Conservation (phyloP, 2,797 vertebrate genomes). For the Salmo trutta region DNA sequence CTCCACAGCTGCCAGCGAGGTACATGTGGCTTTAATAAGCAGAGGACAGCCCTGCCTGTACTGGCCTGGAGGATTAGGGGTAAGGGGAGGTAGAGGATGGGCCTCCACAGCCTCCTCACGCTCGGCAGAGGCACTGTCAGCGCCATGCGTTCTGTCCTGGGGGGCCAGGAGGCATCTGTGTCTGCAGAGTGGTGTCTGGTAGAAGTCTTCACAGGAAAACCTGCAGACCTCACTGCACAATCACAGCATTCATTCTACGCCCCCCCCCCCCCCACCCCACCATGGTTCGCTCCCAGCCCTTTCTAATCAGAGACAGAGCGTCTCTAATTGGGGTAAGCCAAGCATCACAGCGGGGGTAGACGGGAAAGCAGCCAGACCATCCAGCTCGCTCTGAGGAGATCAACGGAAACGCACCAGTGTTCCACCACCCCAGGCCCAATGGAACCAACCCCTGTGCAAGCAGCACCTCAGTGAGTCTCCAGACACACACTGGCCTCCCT, state of each 20-base stretch:
- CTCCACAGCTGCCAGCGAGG: constrained; percentile 17
- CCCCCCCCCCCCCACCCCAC: background rate
- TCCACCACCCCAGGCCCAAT: background rate
- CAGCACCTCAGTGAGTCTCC: background rate
- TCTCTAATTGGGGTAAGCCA: constrained; percentile 34
- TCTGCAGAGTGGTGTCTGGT: constrained; percentile 10
- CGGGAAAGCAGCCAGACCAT: background rate
- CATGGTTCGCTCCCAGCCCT: constrained; percentile 8
- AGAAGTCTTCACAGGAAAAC: constrained; percentile 17
- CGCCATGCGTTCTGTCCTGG: constrained; percentile 14
- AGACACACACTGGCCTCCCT: constrained; percentile 7
- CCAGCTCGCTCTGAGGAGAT: constrained; percentile 1
- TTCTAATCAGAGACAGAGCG: constrained; percentile 28
- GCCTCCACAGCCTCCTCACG: constrained; percentile 7
- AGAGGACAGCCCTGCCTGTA: background rate
- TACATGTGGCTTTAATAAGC: constrained; percentile 15
- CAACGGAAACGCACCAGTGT: constrained; percentile 1
- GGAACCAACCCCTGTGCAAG: background rate
- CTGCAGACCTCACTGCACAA: constrained; percentile 16
- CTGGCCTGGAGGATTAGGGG: constrained; percentile 8
- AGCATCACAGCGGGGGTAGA: constrained; percentile 4
- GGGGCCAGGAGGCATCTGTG: constrained; percentile 13
- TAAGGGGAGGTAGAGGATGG: background rate
- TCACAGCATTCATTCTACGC: constrained; percentile 19
- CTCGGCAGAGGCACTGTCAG: constrained; percentile 11